A percentile compares a stretch with the other conserved stretches of the same genome.
Evolutionary conservation across 2,888 invertebrate species (phyloP).

Genomic region (Plagodis dolabraria): DNA sequence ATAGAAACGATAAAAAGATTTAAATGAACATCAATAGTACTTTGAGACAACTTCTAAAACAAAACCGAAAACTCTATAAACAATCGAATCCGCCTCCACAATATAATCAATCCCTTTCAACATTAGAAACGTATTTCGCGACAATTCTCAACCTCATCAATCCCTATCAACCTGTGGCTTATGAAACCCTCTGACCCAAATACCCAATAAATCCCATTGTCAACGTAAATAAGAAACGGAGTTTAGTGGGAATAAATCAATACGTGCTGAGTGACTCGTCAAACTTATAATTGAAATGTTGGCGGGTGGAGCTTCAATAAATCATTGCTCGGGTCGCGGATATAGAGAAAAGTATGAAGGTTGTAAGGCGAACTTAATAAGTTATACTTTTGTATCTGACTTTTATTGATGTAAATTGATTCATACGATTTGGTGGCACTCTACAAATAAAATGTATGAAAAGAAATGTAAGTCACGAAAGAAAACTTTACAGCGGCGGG

Average conservation of each 20-base stretch:
- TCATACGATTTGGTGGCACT: too few relatives aligned
- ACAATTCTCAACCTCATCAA: slow-evolving; percentile 10
- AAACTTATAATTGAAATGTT: slow-evolving; percentile 71
- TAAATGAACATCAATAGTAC: too few relatives aligned
- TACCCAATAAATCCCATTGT: slow-evolving; percentile 22
- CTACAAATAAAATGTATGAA: too few relatives aligned
- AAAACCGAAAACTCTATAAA: too few relatives aligned
- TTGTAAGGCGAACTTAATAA: too few relatives aligned
- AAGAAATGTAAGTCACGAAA: too few relatives aligned
- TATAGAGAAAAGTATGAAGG: slow-evolving; percentile 9
- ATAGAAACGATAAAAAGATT: too few relatives aligned
- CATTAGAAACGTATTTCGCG: neutral
- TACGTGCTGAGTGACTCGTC: slow-evolving; percentile 64
- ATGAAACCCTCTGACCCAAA: slow-evolving; percentile 11
- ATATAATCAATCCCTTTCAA: neutral
- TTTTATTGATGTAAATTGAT: too few relatives aligned
- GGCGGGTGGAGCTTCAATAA: slow-evolving; percentile 56
- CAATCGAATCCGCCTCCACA: too few relatives aligned
- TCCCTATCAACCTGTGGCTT: slow-evolving; percentile 11
- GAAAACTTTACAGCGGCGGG: too few relatives aligned
- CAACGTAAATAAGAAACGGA: slow-evolving; percentile 19
- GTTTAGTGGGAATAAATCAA: slow-evolving; percentile 50
- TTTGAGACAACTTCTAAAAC: too few relatives aligned
- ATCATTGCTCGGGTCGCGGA: slow-evolving; percentile 48
- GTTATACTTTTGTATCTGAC: too few relatives aligned